A percentile compares a stretch with the other conserved stretches of the same genome.
These are phyloP conservation scores for Podocnemis expansa DNA, from an alignment of 2,113 vertebrate species.

Conservation along the genomic window DNA sequence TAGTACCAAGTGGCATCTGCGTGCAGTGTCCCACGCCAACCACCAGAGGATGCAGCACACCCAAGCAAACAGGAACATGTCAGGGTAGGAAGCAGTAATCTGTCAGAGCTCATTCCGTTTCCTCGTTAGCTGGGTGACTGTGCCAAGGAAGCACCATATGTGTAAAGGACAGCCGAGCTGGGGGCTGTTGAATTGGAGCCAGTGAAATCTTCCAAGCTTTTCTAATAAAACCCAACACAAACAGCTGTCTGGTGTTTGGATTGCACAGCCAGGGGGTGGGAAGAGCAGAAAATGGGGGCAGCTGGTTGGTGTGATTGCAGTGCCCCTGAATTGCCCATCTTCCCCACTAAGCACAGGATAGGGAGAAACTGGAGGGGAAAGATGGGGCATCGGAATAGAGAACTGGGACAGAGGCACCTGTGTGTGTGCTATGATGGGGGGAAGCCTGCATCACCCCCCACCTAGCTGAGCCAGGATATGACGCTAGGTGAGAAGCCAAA, in stretches of 20 bases:
- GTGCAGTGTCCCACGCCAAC: neutral
- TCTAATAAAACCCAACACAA: neutral
- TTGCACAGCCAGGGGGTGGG: fast-evolving
- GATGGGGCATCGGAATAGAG: too few species aligned
- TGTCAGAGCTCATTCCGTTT: neutral
- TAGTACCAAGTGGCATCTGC: neutral
- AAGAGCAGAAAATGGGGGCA: too few species aligned
- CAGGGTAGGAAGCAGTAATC: neutral
- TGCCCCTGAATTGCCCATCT: neutral
- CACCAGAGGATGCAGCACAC: neutral
- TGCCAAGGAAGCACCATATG: neutral
- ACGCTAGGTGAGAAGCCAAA: too few species aligned
- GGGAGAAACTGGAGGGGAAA: too few species aligned
- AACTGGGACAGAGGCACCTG: too few species aligned
- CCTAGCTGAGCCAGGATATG: too few species aligned
- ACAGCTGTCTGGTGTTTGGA: neutral
- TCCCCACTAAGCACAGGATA: too few species aligned
- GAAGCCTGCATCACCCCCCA: too few species aligned
- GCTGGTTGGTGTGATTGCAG: neutral
- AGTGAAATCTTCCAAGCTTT: neutral
- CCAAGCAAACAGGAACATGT: neutral
- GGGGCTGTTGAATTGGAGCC: neutral
- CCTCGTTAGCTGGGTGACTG: neutral
- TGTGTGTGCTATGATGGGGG: too few species aligned
- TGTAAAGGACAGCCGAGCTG: neutral